Evolutionary conservation across 2,113 vertebrate species (phyloP).

Genomic region (Eulacestoma nigropectus): DNA sequence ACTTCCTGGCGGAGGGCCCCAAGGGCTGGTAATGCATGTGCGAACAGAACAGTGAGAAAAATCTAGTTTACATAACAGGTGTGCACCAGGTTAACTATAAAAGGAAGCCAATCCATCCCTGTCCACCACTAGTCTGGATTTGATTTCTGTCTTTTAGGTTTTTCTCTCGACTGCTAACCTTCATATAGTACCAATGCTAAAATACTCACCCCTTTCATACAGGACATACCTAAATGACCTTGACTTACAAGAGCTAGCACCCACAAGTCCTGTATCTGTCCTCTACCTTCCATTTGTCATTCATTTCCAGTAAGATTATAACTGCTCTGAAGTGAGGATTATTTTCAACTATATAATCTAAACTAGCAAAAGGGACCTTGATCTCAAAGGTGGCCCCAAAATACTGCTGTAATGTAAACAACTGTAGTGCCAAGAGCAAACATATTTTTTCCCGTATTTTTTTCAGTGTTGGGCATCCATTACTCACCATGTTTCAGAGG

Average conservation of each 20-base stretch:
- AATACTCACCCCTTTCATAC: neutral
- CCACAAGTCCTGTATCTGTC: neutral
- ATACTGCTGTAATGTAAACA: neutral
- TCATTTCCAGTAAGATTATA: neutral
- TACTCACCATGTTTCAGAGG: neutral
- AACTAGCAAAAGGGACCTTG: neutral
- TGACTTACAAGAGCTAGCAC: neutral
- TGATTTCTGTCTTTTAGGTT: neutral
- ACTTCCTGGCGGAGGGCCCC: neutral
- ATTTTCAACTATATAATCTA: neutral
- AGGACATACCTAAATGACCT: neutral
- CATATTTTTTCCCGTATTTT: neutral
- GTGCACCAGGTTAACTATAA: neutral
- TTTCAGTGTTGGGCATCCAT: neutral
- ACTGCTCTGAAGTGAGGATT: neutral
- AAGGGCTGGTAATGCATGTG: rapidly evolving
- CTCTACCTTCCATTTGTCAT: neutral
- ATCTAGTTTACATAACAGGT: neutral
- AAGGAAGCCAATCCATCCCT: neutral
- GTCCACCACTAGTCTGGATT: neutral
- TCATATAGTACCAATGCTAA: neutral
- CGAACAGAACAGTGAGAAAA: neutral
- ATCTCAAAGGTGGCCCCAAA: neutral
- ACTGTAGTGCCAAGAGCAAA: neutral
- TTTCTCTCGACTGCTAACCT: neutral